Base-by-base conservation (phyloP, 2,113 vertebrate species). In the Misgurnus anguillicaudatus region DNA sequence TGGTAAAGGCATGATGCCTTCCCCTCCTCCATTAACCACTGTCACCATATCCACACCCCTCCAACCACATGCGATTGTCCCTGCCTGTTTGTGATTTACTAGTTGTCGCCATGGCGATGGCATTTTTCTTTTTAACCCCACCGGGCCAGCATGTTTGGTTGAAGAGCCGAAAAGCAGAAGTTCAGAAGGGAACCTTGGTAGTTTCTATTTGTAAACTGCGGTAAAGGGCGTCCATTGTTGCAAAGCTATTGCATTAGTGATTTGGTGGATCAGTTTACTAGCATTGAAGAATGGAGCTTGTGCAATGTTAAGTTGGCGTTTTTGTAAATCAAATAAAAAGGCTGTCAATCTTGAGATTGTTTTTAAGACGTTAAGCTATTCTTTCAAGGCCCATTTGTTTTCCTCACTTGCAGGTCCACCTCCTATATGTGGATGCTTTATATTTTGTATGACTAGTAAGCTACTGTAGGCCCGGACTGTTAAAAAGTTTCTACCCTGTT, bases 91-190 rank as follows among this genome's bases (percentile, higher is more conserved):
- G 72, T 87, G 79, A 83, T 89, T 89, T 85, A 65, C 65, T 84
- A 51, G 31, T 74, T 81, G 86, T 93, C 89, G 86, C 89, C 89
- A 24, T 91, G 87, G 89, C 78, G 86, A 87, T 38, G 19, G 83
- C 89, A 87, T 87, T 89, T 92, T 85, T 87, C 36, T 16, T 66
- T 64, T 21, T 75, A 68, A 70, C 19, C 64, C 55, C 62, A 9
- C 76, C 86, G 41, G 69, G 81, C 84, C 80, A 83, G 86, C 84
- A 82, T 87, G 86, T 74, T 39, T 53, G 68, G 24, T 63, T 71
- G 19, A 48, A 53, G 60, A 62, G 45, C 38, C 38, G 24, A 41
- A 68, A 16, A 38, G 45, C 19, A 45, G 21, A 72, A 76, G 16
- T 39, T 24, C 67, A 73, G 63, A 77, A 77, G 55, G 45, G 39